Evolutionary conservation across 2,113 vertebrate genomes (phyloP), one percentile per base, ranked within the genome.

Genomic region (Furnarius figulus): DNA sequence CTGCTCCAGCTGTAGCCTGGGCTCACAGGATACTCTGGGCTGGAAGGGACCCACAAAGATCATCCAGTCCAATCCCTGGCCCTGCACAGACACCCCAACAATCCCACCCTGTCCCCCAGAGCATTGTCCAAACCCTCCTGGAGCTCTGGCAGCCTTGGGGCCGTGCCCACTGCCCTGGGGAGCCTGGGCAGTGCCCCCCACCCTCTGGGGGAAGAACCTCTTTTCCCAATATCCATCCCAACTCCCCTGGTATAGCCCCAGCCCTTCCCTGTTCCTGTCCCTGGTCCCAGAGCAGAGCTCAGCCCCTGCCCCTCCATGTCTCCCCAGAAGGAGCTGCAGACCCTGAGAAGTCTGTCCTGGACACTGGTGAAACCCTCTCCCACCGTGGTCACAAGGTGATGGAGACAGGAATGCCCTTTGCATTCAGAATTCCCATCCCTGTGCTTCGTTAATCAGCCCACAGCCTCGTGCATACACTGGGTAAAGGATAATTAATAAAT

Each of bases 381-480:
- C 71, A 39, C 23, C 4, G 3, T 1, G 4, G 71, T 30, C 59
- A 18, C 0, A 15, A 33, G 46, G 25, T 1, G 8, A 31, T 15
- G 37, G 39, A 63, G 13, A 62, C 9, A 85, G 33, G 40, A 92
- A 80, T 42, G 12, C 25, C 65, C 21, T 42, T 10, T 42, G 37
- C 33, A 9, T 33, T 44, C 1, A 3, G 47, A 67, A 19, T 31
- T 40, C 22, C 52, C 42, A 17, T 23, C 67, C 37, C 39, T 12
- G 28, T 30, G 65, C 49, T 61, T 35, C 27, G 30, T 14, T 31
- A 61, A 31, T 35, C 65, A 74, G 49, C 53, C 52, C 61, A 25
- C n/a, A 47, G 18, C 53, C 50, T 50, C 0, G 0, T 27, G 46
- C n/a, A 70, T 12, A 22, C 13, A 19, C 2, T 0, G 0, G 72